Evolutionary conservation across 2,888 invertebrate genomes (phyloP).

Genomic region (Athalia rosae): DNA sequence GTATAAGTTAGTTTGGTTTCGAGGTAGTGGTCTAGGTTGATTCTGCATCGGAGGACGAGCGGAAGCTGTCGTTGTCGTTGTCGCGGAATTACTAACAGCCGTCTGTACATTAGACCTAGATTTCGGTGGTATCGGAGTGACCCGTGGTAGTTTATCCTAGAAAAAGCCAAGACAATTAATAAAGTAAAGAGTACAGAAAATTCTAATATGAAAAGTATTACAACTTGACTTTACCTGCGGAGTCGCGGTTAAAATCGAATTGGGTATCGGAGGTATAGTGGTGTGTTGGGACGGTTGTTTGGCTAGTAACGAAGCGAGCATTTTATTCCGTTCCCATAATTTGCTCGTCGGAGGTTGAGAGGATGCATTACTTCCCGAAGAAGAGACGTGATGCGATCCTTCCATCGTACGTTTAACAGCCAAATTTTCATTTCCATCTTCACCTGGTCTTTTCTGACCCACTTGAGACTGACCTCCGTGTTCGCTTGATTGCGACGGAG

Average conservation of each 20-base stretch:
- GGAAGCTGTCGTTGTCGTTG: constrained; percentile 65
- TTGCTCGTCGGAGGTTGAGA: constrained; percentile 77
- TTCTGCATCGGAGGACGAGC: constrained; percentile 70
- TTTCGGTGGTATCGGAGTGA: constrained; percentile 52
- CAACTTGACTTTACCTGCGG: constrained; percentile 76
- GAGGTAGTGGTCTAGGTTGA: constrained; percentile 72
- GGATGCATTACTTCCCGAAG: constrained; percentile 65
- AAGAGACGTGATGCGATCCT: constrained; percentile 70
- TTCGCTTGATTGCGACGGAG: constrained; percentile 76
- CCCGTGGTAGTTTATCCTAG: constrained; percentile 78
- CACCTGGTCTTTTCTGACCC: constrained; percentile 79
- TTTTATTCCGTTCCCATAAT: constrained; percentile 88
- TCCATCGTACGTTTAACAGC: constrained; percentile 74
- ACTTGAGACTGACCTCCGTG: constrained; percentile 67
- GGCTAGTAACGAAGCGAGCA: constrained; percentile 88
- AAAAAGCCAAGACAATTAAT: constrained; percentile 38
- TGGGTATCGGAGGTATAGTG: constrained; percentile 79
- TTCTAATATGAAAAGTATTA: not conserved
- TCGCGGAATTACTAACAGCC: constrained; percentile 64
- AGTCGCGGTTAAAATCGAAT: constrained; percentile 80
- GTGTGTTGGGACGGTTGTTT: constrained; percentile 83
- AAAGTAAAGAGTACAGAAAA: not conserved
- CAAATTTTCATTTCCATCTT: constrained; percentile 77
- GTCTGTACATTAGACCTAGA: constrained; percentile 33
- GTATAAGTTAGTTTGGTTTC: constrained; percentile 72